phyloP scores from a whole-genome alignment of 1,140 invertebrate species.

The Andrena cerasifolii region DNA sequence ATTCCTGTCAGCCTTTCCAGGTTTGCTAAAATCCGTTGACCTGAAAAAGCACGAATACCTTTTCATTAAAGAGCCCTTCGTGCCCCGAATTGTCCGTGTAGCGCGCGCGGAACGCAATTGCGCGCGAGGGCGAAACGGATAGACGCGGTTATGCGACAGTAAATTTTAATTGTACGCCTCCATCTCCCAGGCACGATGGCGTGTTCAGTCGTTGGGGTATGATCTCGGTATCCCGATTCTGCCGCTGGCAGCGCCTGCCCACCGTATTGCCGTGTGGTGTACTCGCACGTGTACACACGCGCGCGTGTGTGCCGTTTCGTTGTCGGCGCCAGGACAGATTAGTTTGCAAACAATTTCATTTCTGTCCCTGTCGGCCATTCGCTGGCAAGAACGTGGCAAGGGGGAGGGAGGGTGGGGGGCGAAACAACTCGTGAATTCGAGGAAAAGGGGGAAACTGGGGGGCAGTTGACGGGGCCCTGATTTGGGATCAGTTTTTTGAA shows the following conservation, averaged over 20 bases:
- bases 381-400: not conserved
- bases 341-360: slow-evolving; percentile 68
- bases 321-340: slow-evolving; percentile 60
- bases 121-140: slow-evolving; percentile 44
- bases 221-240: slow-evolving; percentile 59
- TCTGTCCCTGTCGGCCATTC: slow-evolving; percentile 52
- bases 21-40: not conserved
- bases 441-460: not conserved
- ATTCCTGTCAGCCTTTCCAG: not conserved
- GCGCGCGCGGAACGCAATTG: slow-evolving; percentile 1
- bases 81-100: not conserved
- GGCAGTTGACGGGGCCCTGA: too few relatives aligned
- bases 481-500: too few relatives aligned
- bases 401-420: too few relatives aligned
- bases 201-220: slow-evolving; percentile 48
- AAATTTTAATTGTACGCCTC: slow-evolving; percentile 71
- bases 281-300: not conserved
- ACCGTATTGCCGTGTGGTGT: not conserved
- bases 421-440: not conserved
- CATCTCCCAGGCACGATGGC: slow-evolving; percentile 33
- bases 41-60: not conserved
- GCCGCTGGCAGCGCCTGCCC: slow-evolving; percentile 53
- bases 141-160: slow-evolving; percentile 66
- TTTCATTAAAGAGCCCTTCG: slow-evolving; percentile 4
- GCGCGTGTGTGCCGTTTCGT: slow-evolving; percentile 24